Evolutionary conservation across 2,888 invertebrate species (phyloP), one percentile per base, ranked within the genome.

Genomic region (Acronicta psi): DNA sequence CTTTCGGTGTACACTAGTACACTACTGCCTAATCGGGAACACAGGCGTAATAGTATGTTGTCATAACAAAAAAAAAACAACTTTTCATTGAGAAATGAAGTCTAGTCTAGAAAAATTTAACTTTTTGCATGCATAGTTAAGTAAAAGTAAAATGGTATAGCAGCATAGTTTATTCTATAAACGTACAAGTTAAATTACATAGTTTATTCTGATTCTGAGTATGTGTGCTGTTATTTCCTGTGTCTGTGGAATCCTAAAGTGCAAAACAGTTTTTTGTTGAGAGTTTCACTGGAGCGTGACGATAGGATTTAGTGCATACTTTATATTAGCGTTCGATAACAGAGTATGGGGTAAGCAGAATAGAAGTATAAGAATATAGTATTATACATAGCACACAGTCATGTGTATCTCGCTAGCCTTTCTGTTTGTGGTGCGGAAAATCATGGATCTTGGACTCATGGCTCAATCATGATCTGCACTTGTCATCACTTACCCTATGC

Each of bases 221-320:
- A 69, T 71, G 49, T 53, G 34, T 72, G 73, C 43, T 72, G 73
- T 68, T 54, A 69, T 69, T 69, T 69, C 69, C 69, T 51, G 69
- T 18, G 44, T 44, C 18, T 18, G 34, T 23, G 61, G 51, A 71
- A 71, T 67, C 72, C 9, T 61, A 41, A 40, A 49, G 61, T 34
- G 57, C 41, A 31, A 53, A 54, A 51, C 47, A n/a, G 10, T 46
- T 53, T 66, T 70, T 69, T 71, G 29, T 29, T 14, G 29, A 3
- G 7, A 13, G 34, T 54, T 60, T 41, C 47, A 42, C 49, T 49
- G 20, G 9, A 55, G 46, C 31, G 45, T 38, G 14, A 42, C 7
- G 29, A n/a, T 29, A 34, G 1, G 34, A 34, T 34, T 34, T 29
- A 4, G 29, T 29, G 29, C 29, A 29, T 29, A 10, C 29, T 11